Evolutionary conservation across 2,113 vertebrate genomes (phyloP).

Genomic region (Reinhardtius hippoglossoides): DNA sequence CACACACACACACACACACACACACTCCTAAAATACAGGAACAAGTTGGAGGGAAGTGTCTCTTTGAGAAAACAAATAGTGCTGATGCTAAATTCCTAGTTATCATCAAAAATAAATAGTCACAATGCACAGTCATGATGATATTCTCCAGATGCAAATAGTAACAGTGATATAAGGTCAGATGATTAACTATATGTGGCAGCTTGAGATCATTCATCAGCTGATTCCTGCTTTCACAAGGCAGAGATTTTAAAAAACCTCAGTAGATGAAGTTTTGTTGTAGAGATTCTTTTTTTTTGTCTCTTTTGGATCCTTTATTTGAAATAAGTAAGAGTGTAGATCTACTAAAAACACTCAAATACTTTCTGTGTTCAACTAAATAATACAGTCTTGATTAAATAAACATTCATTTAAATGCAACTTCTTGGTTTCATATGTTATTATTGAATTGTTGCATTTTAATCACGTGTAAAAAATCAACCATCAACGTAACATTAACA

Average conservation of each 20-base stretch:
- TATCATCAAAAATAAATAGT: conserved; percentile 7
- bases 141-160: neutral
- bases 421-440: no score
- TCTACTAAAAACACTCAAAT: no score
- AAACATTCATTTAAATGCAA: no score
- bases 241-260: no score
- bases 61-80: neutral
- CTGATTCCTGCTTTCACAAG: no score
- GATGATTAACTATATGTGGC: neutral
- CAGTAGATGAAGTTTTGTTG: no score
- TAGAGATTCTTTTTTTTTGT: no score
- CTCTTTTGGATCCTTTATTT: no score
- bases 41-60: neutral
- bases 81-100: conserved; percentile 19
- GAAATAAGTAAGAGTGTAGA: no score
- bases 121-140: conserved; percentile 9
- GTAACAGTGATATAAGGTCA: neutral
- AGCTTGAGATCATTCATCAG: neutral
- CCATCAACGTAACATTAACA: neutral
- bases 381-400: no score
- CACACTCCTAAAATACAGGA: conserved; percentile 6
- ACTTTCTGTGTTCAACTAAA: no score
- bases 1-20: neutral
- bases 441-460: no score
- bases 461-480: neutral